phyloP scores from a whole-genome alignment of 64 coral and sea anemone genomes.

The Pachyseris speciosa region DNA sequence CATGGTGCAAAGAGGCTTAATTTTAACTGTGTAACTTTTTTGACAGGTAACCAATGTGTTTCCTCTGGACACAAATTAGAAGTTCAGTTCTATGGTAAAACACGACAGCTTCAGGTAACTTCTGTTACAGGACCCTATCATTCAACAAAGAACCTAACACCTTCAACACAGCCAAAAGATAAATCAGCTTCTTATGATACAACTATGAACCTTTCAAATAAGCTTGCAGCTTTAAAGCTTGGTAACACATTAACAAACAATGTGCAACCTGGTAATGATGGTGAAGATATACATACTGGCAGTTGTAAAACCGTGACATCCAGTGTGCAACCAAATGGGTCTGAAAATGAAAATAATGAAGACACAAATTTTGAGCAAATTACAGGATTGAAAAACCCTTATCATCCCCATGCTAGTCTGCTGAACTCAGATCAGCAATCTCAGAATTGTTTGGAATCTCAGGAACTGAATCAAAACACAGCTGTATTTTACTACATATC shows the following conservation, averaged over 20 bases:
- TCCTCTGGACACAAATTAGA: constrained; percentile 57
- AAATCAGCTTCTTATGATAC: not conserved
- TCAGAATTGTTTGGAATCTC: not conserved
- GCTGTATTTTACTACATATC: constrained; percentile 74
- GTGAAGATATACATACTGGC: not conserved
- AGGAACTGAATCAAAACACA: not conserved
- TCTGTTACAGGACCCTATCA: constrained; percentile 21
- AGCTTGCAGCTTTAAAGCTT: not conserved
- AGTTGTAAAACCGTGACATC: not conserved
- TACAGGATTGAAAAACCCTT: not conserved
- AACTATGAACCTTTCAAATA: not conserved
- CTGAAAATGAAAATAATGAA: not conserved
- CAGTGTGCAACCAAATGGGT: not conserved
- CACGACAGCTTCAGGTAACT: constrained; percentile 65
- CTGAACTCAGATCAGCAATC: not conserved
- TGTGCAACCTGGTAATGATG: not conserved
- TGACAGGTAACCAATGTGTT: constrained; percentile 63
- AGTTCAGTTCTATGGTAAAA: constrained; percentile 76
- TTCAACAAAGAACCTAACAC: not conserved
- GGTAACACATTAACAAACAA: not conserved
- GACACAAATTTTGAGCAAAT: not conserved
- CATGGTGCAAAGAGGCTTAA: too few relatives aligned
- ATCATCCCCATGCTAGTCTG: not conserved
- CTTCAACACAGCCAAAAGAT: not conserved
- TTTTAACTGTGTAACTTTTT: too few relatives aligned